These are phyloP conservation scores for Hepsetus odoe DNA, from an alignment of 2,113 vertebrate species.

Conservation along the genomic window DNA sequence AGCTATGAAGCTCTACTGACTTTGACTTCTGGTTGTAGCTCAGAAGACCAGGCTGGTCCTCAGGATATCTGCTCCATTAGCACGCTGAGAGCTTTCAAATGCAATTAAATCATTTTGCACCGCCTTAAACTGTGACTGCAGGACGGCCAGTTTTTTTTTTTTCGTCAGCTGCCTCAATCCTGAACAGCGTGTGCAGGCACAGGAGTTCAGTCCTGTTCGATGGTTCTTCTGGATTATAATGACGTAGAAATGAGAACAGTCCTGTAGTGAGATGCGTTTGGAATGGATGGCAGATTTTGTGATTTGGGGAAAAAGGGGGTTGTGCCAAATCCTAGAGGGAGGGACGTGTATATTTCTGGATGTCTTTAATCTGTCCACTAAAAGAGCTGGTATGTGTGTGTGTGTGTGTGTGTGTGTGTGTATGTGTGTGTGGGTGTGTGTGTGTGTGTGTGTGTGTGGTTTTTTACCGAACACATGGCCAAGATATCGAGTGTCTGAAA, in stretches of 20 bases:
- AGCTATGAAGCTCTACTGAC: neutral
- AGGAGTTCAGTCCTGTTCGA: no score
- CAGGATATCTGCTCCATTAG: neutral
- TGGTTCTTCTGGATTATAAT: no score
- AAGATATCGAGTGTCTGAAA: slow-evolving; percentile 41
- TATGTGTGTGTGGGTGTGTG: neutral
- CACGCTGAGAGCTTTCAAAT: slow-evolving; percentile 1
- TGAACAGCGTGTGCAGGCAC: no score
- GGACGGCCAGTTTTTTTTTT: neutral
- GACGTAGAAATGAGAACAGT: neutral
- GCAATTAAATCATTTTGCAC: neutral
- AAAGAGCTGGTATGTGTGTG: neutral
- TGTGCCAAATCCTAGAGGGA: neutral
- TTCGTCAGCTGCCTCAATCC: neutral
- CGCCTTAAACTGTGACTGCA: neutral
- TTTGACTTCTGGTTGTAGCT: neutral
- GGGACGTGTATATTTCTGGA: neutral
- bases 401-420: neutral
- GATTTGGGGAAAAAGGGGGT: no score
- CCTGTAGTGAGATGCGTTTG: no score
- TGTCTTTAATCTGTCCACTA: slow-evolving; percentile 10
- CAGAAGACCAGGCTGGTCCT: neutral
- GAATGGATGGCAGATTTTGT: neutral
- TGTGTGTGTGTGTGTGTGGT: neutral
- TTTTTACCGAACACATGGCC: slow-evolving; percentile 19